These are phyloP conservation scores for Dicyrtoma fusca DNA, from an alignment of 2,888 invertebrate species.

Conservation along the genomic window DNA sequence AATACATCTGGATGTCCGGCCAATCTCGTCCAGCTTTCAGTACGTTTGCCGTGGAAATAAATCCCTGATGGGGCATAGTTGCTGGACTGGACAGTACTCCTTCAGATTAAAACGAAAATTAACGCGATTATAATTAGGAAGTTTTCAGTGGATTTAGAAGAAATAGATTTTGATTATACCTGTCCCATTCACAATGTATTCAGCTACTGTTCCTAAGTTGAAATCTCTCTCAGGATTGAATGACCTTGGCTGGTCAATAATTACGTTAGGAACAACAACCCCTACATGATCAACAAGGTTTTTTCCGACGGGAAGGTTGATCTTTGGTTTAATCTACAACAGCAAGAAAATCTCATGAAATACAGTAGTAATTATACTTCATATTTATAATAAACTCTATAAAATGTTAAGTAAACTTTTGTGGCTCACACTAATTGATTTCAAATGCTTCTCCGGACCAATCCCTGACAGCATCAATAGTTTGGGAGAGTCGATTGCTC, in stretches of 20 bases:
- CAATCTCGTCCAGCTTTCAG: conserved; percentile 39
- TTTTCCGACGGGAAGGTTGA: conserved; percentile 49
- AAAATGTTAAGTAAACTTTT: too few relatives aligned
- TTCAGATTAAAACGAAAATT: too few relatives aligned
- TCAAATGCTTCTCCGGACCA: too few relatives aligned
- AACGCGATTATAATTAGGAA: too few relatives aligned
- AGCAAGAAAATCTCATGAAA: neutral
- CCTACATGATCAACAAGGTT: conserved; percentile 50
- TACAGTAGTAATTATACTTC: neutral
- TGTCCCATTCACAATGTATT: conserved; percentile 44
- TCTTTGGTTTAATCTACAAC: conserved; percentile 42
- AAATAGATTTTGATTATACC: conserved; percentile 34
- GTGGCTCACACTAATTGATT: too few relatives aligned
- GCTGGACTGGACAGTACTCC: too few relatives aligned
- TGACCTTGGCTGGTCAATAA: conserved; percentile 43
- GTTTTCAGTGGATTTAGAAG: neutral
- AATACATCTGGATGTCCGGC: conserved; percentile 50
- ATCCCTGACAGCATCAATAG: too few relatives aligned
- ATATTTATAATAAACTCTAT: too few relatives aligned
- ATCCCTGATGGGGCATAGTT: conserved; percentile 61
- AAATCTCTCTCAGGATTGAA: conserved; percentile 48
- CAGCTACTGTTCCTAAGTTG: conserved; percentile 30
- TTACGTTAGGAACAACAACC: conserved; percentile 36
- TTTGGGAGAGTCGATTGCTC: too few relatives aligned
- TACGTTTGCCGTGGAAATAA: conserved; percentile 66